phyloP scores from a whole-genome alignment of 2,888 invertebrate species.

The Amblyjoppa fuscipennis region DNA sequence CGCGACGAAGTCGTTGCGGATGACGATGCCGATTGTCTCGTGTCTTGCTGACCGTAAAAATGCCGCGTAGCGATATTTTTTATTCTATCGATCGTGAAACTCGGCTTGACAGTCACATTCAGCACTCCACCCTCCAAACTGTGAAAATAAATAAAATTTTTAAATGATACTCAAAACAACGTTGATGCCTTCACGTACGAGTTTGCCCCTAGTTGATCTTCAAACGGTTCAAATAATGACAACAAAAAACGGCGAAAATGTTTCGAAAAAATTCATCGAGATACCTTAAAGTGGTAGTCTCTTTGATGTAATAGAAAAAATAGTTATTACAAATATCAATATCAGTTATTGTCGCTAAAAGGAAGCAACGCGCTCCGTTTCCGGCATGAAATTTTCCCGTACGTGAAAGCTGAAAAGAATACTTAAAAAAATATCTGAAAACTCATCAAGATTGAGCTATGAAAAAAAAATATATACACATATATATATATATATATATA shows the following conservation, averaged over 20 bases:
- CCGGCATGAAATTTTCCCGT: not conserved
- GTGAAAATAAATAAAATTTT: slow-evolving; percentile 13
- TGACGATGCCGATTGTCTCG: slow-evolving; percentile 68
- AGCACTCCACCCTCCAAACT: slow-evolving; percentile 80
- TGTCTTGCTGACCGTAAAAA: slow-evolving; percentile 77
- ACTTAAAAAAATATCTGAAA: not conserved
- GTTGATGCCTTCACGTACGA: not conserved
- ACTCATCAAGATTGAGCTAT: not conserved
- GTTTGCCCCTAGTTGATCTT: not conserved
- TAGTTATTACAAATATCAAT: not conserved
- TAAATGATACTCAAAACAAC: not conserved
- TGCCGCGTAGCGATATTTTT: slow-evolving; percentile 80
- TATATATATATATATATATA: not conserved
- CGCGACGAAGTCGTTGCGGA: slow-evolving; percentile 70
- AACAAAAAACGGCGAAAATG: not conserved
- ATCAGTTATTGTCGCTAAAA: not conserved
- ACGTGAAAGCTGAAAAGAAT: not conserved
- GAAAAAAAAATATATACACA: not conserved
- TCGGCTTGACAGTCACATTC: slow-evolving; percentile 75
- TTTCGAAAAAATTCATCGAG: not conserved
- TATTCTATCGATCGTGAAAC: slow-evolving; percentile 79
- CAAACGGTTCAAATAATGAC: not conserved
- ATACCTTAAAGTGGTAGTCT: not conserved
- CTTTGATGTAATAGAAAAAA: not conserved
- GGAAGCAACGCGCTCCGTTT: not conserved